These are phyloP conservation scores for Trichonephila clavipes DNA, from an alignment of 1,140 invertebrate genomes.

Conservation along the genomic window DNA sequence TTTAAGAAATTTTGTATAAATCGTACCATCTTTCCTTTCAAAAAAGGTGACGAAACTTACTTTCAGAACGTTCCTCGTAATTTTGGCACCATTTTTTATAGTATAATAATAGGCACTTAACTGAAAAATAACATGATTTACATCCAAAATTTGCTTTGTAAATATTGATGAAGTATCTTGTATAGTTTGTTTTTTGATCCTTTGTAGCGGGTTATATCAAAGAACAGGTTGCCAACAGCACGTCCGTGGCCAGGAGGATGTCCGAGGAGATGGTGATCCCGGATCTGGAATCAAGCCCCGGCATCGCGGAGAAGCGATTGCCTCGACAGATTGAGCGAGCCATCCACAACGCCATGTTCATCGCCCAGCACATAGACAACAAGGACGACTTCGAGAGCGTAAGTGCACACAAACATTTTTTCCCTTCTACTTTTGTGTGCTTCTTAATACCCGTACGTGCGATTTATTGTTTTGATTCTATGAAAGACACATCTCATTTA, in stretches of 20 bases:
- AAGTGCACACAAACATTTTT: slow-evolving; percentile 18
- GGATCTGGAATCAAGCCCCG: slow-evolving; percentile 75
- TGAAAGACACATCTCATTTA: no score
- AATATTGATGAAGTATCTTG: no score
- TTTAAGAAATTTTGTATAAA: no score
- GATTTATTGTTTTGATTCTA: no score
- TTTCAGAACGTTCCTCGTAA: no score
- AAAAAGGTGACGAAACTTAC: no score
- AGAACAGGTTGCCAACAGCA: slow-evolving; percentile 58
- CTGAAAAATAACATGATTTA: no score
- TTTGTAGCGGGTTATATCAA: slow-evolving; percentile 12
- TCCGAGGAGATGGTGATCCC: slow-evolving; percentile 76
- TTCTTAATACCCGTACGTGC: no score
- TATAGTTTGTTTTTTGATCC: background rate
- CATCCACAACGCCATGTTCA: slow-evolving; percentile 95
- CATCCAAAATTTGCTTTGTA: no score
- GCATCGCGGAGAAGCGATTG: slow-evolving; percentile 49
- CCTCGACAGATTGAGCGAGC: slow-evolving; percentile 89
- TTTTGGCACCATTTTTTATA: no score
- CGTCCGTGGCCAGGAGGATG: background rate
- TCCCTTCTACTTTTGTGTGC: background rate
- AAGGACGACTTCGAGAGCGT: slow-evolving; percentile 84
- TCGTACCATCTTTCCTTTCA: no score
- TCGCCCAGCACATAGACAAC: slow-evolving; percentile 95
- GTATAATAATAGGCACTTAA: no score